Evolutionary conservation across 1,140 invertebrate genomes (phyloP).

Genomic region (Brachionus rubens): DNA sequence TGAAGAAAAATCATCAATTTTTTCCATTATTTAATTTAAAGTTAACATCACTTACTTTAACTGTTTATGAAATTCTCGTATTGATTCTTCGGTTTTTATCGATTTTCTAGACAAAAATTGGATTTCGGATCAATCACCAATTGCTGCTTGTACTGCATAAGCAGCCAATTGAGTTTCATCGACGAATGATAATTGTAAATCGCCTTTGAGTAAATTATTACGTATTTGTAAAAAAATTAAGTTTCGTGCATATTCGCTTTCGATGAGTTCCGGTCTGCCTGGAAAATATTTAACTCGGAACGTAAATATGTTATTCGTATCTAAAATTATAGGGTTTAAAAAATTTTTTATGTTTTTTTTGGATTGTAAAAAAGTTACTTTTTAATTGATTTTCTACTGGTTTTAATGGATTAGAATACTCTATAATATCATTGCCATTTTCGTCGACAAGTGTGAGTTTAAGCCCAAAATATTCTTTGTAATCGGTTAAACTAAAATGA

Average conservation of each 20-base stretch:
- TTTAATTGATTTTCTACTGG: constrained; percentile 32
- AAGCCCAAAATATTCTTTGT: constrained; percentile 44
- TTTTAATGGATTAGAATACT: constrained; percentile 29
- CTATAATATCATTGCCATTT: constrained; percentile 33
- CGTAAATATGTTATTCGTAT: constrained; percentile 40
- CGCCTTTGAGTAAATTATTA: constrained; percentile 40
- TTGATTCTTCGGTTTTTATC: constrained; percentile 7
- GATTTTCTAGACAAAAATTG: constrained; percentile 21
- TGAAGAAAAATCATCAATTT: neutral
- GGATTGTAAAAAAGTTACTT: neutral
- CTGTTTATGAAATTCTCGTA: constrained; percentile 33
- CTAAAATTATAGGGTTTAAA: neutral
- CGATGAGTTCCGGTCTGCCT: constrained; percentile 20
- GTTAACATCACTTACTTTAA: neutral
- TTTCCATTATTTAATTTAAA: neutral
- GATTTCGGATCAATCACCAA: constrained; percentile 7
- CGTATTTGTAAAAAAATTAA: constrained; percentile 39
- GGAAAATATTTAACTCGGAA: constrained; percentile 45
- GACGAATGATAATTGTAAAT: constrained; percentile 16
- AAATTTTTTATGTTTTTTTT: neutral
- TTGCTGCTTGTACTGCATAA: constrained; percentile 31
- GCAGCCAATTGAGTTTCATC: constrained; percentile 35
- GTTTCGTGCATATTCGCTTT: constrained; percentile 44
- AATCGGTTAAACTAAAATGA: constrained; percentile 18
- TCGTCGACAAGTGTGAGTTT: constrained; percentile 24